phyloP scores from a whole-genome alignment of 2,888 invertebrate genomes.

The Nomada lathburiana region DNA sequence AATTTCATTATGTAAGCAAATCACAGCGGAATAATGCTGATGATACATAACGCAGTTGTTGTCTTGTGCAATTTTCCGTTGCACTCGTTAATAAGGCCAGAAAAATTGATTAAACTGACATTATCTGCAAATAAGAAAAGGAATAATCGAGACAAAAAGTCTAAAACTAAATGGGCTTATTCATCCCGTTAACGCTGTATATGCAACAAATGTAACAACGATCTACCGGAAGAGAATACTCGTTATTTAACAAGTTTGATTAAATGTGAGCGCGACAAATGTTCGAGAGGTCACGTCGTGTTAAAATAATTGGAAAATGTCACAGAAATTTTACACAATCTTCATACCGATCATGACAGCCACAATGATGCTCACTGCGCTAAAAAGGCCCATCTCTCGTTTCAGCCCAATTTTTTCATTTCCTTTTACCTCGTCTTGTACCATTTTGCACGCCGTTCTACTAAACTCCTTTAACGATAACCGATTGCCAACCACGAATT shows the following conservation, averaged over 20 bases:
- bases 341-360: slow-evolving; percentile 93
- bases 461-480: slow-evolving; percentile 1
- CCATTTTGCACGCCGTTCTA: slow-evolving; percentile 47
- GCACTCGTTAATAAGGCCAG: background rate
- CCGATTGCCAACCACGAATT: slow-evolving; percentile 9
- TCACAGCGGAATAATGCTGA: slow-evolving; percentile 24
- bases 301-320: background rate
- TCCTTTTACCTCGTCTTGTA: slow-evolving; percentile 37
- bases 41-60: slow-evolving; percentile 1
- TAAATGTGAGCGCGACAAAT: background rate
- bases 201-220: background rate
- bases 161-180: background rate
- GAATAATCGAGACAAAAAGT: background rate
- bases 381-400: slow-evolving; percentile 91
- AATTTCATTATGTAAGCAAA: slow-evolving; percentile 32
- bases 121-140: background rate
- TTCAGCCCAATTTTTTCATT: slow-evolving; percentile 86
- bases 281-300: background rate
- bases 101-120: background rate
- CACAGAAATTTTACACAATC: background rate
- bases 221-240: background rate
- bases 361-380: slow-evolving; percentile 92
- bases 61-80: background rate
- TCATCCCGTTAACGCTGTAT: background rate
- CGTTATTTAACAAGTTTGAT: slow-evolving; percentile 5